A percentile compares a stretch with the other conserved stretches of the same genome.
phyloP scores from a whole-genome alignment of 2,888 invertebrate species.

The Endomychus coccineus region DNA sequence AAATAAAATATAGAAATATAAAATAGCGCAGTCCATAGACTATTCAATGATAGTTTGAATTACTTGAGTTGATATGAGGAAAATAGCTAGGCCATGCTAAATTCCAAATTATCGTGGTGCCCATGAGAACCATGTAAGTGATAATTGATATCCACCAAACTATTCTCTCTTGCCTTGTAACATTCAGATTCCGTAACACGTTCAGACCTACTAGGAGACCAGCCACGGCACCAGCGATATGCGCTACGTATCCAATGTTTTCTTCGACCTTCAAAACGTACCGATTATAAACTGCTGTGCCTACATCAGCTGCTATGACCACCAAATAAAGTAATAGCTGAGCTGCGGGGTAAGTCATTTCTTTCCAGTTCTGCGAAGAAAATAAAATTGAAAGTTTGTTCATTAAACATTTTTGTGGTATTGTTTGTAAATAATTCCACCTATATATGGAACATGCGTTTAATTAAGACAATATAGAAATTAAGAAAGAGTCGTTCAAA shows the following conservation, averaged over 20 bases:
- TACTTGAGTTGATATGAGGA: conserved; percentile 32
- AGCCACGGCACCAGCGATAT: conserved; percentile 62
- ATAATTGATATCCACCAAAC: conserved; percentile 64
- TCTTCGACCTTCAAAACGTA: conserved; percentile 63
- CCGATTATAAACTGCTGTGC: conserved; percentile 84
- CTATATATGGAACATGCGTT: too few relatives aligned
- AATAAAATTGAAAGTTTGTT: neutral
- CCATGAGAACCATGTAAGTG: conserved; percentile 61
- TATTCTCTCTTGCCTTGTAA: conserved; percentile 52
- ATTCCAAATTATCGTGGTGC: conserved; percentile 66
- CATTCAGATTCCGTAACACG: conserved; percentile 54
- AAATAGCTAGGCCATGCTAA: conserved; percentile 56
- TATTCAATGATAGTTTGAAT: too few relatives aligned
- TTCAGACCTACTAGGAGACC: conserved; percentile 65
- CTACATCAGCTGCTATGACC: conserved; percentile 76
- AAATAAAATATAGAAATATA: too few relatives aligned
- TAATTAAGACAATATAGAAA: too few relatives aligned
- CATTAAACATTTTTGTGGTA: too few relatives aligned
- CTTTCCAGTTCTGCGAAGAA: conserved; percentile 78
- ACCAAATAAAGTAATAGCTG: conserved; percentile 77
- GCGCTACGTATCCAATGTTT: conserved; percentile 90
- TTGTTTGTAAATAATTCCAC: too few relatives aligned
- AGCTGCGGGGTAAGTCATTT: conserved; percentile 90
- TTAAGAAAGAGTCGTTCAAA: too few relatives aligned
- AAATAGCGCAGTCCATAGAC: too few relatives aligned